Conservation (phyloP, 2,797 vertebrate species). For the Clarias platycephalus region DNA sequence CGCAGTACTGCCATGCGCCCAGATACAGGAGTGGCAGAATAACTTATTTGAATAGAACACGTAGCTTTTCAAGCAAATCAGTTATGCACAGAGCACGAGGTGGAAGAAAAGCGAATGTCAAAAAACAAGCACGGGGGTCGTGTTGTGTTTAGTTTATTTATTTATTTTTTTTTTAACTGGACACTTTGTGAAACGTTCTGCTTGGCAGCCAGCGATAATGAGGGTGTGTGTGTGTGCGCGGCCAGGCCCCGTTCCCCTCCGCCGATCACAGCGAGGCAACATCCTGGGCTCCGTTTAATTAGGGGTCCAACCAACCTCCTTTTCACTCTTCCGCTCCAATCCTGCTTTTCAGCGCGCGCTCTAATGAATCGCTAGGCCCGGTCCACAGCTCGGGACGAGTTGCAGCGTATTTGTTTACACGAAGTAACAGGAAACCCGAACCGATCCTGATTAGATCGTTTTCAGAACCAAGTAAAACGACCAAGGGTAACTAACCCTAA, state of each 20-base stretch:
- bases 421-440: neutral
- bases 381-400: conserved; percentile 34
- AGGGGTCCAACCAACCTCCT: conserved; percentile 42
- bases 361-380: conserved; percentile 30
- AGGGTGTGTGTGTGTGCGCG: conserved; percentile 51
- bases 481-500: no score
- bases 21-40: neutral
- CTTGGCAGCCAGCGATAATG: conserved; percentile 73
- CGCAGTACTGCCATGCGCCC: neutral
- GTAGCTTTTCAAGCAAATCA: conserved; percentile 16
- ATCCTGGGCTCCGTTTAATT: conserved; percentile 58
- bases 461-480: neutral
- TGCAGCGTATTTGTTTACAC: conserved; percentile 29
- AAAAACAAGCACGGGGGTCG: neutral
- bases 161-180: neutral
- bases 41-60: conserved; percentile 29
- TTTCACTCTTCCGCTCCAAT: conserved; percentile 39
- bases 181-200: conserved; percentile 73
- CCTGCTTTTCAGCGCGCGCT: conserved; percentile 4
- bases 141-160: neutral
- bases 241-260: conserved; percentile 45
- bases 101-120: neutral
- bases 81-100: neutral
- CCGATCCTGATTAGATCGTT: neutral
- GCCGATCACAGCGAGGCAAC: conserved; percentile 50